phyloP scores from a whole-genome alignment of 1,140 invertebrate species.

The Nylanderia fulva region DNA sequence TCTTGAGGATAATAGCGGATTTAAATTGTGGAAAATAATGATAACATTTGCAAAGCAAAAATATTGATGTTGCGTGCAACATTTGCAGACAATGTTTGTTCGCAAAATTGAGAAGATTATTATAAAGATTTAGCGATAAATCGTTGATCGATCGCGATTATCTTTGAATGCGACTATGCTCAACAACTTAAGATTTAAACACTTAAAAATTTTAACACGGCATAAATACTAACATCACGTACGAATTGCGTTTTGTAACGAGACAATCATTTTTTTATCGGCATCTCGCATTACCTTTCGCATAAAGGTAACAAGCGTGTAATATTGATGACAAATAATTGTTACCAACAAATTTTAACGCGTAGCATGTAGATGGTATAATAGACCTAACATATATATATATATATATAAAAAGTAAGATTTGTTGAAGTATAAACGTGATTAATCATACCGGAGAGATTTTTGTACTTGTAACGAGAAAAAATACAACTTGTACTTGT shows the following conservation, averaged over 20 bases:
- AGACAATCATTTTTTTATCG: slow-evolving; percentile 78
- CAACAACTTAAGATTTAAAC: slow-evolving; percentile 57
- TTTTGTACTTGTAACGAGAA: slow-evolving; percentile 44
- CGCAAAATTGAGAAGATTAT: not conserved
- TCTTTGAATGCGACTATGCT: slow-evolving; percentile 41
- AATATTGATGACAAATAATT: slow-evolving; percentile 60
- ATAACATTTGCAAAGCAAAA: not conserved
- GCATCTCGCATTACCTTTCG: slow-evolving; percentile 18
- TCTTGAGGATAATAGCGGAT: not conserved
- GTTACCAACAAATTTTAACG: slow-evolving; percentile 55
- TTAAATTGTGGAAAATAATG: not conserved
- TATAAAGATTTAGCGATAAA: not conserved
- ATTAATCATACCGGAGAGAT: slow-evolving; percentile 18
- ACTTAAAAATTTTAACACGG: too few relatives aligned
- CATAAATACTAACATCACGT: slow-evolving; percentile 57
- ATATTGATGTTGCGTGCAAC: not conserved
- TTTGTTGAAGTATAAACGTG: slow-evolving; percentile 25
- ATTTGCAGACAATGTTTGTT: not conserved
- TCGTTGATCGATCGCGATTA: slow-evolving; percentile 6
- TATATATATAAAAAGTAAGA: slow-evolving; percentile 25
- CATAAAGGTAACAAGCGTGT: slow-evolving; percentile 3
- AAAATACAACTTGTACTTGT: slow-evolving; percentile 14
- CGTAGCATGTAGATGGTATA: slow-evolving; percentile 33
- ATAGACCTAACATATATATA: slow-evolving; percentile 44
- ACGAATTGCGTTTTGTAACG: slow-evolving; percentile 79